Conservation (phyloP, 2,113 vertebrate genomes). For the Hippoglossus stenolepis region DNA sequence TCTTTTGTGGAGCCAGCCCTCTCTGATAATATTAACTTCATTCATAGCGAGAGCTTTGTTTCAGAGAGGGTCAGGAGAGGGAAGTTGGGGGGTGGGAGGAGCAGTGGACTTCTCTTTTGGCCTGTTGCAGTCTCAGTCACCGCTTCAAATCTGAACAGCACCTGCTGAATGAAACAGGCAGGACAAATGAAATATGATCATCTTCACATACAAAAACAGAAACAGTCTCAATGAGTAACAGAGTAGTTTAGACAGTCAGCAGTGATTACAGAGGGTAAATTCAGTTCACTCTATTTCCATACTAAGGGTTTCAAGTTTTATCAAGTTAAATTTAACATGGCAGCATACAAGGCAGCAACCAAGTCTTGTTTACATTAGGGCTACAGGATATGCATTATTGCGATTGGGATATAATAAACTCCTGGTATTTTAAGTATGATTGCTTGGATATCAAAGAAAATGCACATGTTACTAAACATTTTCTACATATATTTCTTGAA, state of each 20-base stretch:
- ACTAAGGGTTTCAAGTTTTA: background rate
- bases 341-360: background rate
- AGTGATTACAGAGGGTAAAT: background rate
- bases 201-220: background rate
- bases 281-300: no score
- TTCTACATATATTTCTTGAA: no score
- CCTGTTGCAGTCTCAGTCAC: constrained; percentile 43
- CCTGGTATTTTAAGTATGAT: no score
- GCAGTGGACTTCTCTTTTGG: constrained; percentile 23
- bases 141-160: constrained; percentile 30
- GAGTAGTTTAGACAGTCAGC: background rate
- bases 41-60: constrained; percentile 69
- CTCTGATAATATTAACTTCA: constrained; percentile 76
- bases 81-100: constrained; percentile 46
- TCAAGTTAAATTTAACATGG: background rate
- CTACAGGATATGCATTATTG: background rate
- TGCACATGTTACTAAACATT: no score
- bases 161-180: constrained; percentile 45
- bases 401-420: no score
- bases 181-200: background rate
- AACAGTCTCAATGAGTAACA: background rate
- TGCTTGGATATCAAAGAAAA: no score
- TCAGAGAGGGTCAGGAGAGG: constrained; percentile 51
- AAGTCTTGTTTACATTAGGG: background rate
- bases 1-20: constrained; percentile 82